Evolutionary conservation across 2,113 vertebrate species (phyloP), one percentile per base, ranked within the genome.

Genomic region (Albula goreensis): DNA sequence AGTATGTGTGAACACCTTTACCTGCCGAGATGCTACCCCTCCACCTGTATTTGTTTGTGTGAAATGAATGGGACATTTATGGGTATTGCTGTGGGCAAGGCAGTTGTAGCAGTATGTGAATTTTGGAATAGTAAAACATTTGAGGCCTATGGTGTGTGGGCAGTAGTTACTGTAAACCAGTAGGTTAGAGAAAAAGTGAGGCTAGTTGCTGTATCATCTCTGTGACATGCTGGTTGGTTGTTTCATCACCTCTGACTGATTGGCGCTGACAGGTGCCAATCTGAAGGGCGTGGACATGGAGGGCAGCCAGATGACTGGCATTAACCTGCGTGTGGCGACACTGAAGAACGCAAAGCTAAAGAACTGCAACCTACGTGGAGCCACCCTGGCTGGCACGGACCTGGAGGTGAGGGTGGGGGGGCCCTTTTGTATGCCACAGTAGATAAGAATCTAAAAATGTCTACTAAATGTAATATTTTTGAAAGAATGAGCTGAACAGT

Each of bases 211-310:
- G 22, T 66, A 19, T 7, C 22, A 22, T 19, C 0, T 66, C 2
- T 66, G 60, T 66, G 60, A 66, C 7, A 66, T 50, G 70, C 60
- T 84, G 9, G 25, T 0, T 7, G 85, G 31, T 41, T 82, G 81
- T 25, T 15, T 78, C 85, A 41, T 0, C 2, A 22, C 53, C 31
- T 41, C 31, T 4, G 31, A 5, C 49, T 0, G 41, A 49, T 74
- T 0, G 87, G 0, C 83, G 2, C 77, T 48, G 66, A 4, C 70
- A 99, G 98, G 98, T 86, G 98, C 98, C 77, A 99, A 99, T 92
- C 94, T 99, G 93, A 99, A 99, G 92, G 98, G 98, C 0, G 98
- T 99, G 41, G 98, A 99, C 90, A 97, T 99, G 97, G 98, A 99
- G 90, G 98, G 98, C 89, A 99, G 98, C 81, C 98, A 99, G 31